Conservation (phyloP, 2,113 vertebrate genomes). For the Sterrhoptilus dennistouni region DNA sequence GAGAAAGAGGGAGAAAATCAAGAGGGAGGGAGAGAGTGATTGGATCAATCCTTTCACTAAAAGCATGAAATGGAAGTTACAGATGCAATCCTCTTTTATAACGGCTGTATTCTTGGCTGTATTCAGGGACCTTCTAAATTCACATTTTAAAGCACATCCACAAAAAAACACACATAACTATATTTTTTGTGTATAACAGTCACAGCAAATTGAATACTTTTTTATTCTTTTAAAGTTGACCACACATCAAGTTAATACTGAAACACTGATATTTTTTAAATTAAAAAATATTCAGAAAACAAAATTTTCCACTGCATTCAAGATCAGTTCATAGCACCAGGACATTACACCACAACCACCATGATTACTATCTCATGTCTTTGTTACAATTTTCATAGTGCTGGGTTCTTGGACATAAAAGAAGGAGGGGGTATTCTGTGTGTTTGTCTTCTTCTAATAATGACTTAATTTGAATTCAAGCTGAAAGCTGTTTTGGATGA, state of each 20-base stretch:
- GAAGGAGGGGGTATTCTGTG: neutral
- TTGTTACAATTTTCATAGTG: neutral
- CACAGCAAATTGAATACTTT: neutral
- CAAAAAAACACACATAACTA: accelerated
- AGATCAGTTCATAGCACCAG: neutral
- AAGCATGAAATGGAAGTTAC: neutral
- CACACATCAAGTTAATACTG: neutral
- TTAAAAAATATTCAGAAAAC: neutral
- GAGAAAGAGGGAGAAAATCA: neutral
- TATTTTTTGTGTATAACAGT: neutral
- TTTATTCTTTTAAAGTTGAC: neutral
- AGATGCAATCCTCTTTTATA: neutral
- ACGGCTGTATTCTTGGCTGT: neutral
- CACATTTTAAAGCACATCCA: neutral
- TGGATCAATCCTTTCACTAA: neutral
- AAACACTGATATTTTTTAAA: neutral
- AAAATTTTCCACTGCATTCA: neutral
- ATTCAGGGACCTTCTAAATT: neutral
- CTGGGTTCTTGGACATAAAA: neutral
- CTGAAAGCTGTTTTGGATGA: neutral
- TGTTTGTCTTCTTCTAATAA: neutral
- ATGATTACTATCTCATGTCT: neutral
- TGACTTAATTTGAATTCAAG: constrained; percentile 3
- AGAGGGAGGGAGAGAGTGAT: neutral
- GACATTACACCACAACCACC: neutral